Conservation (phyloP, 2,888 invertebrate species). For the Endotricha flammealis region DNA sequence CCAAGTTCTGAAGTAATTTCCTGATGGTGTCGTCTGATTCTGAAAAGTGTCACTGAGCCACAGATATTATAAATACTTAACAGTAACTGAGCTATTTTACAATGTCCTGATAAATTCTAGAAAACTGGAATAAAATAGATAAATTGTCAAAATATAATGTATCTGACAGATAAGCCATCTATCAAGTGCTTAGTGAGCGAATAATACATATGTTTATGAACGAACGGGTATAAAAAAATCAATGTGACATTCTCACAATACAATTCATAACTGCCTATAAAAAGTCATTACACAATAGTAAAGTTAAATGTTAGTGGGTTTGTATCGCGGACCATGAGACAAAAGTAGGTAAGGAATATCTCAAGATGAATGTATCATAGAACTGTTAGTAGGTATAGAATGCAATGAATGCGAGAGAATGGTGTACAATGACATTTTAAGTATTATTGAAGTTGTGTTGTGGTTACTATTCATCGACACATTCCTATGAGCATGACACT, state of each 20-base stretch:
- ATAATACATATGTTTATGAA: too few relatives aligned
- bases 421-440: conserved; percentile 13
- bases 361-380: conserved; percentile 16
- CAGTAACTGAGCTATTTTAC: too few relatives aligned
- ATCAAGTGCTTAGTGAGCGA: background rate
- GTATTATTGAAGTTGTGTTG: conserved; percentile 16
- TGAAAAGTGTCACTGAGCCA: too few relatives aligned
- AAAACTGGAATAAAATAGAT: too few relatives aligned
- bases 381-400: conserved; percentile 12
- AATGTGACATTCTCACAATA: conserved; percentile 1
- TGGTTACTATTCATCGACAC: conserved; percentile 16
- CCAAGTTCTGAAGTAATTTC: too few relatives aligned
- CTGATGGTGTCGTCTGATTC: too few relatives aligned
- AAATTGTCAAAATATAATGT: background rate
- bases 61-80: too few relatives aligned
- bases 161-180: background rate
- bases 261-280: conserved; percentile 1
- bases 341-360: conserved; percentile 10
- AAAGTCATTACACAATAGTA: conserved; percentile 16
- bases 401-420: conserved; percentile 14
- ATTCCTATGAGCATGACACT: background rate
- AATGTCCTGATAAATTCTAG: too few relatives aligned
- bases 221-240: too few relatives aligned
- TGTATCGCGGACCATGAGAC: conserved; percentile 11
- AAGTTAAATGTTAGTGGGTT: conserved; percentile 21